Evolutionary conservation across 2,113 vertebrate species (phyloP), one percentile per base, ranked within the genome.

Genomic region (Mungos mungo): DNA sequence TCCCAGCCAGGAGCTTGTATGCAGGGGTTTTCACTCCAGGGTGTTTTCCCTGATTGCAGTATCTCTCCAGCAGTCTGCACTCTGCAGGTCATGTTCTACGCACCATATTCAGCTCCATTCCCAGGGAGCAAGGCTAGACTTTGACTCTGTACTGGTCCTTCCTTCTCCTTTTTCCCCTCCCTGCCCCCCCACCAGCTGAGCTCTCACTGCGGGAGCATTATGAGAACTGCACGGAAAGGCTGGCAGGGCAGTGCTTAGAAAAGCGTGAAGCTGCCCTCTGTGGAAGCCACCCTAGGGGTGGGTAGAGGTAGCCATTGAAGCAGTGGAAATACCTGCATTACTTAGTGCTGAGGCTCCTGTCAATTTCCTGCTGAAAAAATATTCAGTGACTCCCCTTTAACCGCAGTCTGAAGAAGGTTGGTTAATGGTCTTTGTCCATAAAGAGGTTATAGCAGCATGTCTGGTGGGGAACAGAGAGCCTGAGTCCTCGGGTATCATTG

Each of bases 321-420:
- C 41, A 5, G 15, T 57, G 68, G 21, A 54, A 77, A 69, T n/a
- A 31, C 52, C 69, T 35, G 29, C 16, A n/a, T 21, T 8, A 47
- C 4, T 77, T 41, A 72, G 50, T 76, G n/a, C 57, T 74, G 83
- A 89, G 79, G 60, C 5, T 63, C 23, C 1, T 31, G 47, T 65
- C 9, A 10, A 69, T 93, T 96, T 96, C 79, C 88, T 97, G 31
- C 86, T 95, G 69, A 41, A 45, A 87, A 90, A 90, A 5, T 68
- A 15, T n/a, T 33, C 35, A 92, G 89, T 93, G 69, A 89, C 87
- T 54, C 38, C 81, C 79, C 50, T 72, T 93, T 66, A 29, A 38
- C 63, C 69, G 35, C 35, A 95, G 71, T 68, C 81, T 54, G 66
- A 68, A 38, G 23, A 25, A 6, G 33, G 76, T n/a, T 68, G 33